Evolutionary conservation across 2,888 invertebrate genomes (phyloP), one percentile per base, ranked within the genome.

Genomic region (Nomada goodeniana): DNA sequence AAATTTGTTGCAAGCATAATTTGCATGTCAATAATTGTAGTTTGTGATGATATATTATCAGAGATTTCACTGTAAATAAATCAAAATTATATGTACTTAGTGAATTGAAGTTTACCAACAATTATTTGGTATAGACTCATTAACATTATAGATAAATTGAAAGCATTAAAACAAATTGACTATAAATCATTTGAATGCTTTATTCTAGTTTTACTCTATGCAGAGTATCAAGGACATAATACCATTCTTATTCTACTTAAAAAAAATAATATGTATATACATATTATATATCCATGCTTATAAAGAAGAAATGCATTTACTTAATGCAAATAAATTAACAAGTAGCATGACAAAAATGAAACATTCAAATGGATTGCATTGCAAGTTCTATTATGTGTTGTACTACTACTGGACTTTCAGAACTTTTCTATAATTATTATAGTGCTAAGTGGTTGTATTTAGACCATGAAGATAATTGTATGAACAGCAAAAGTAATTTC

Each of bases 351-450:
- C 1, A 42, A 26, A 20, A 70, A 13, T 55, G 20, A 29, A 55
- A 61, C 11, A 4, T 61, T 68, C 1, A 13, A 42, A 57, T 26
- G 13, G 4, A 23, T 52, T 69, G 23, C 15, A 36, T 18, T 15
- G 18, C 65, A 65, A 26, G 13, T 47, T 52, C 4, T 10, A 23
- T 29, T 61, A 26, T 64, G 10, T 20, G 44, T 59, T 5, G 44
- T 59, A 59, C 3, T 63, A 10, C 0, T 7, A 15, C 11, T 20
- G 7, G 7, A 72, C n/a, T 60, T 20, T 29, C n/a, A 36, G 2
- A 57, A 9, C 29, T 69, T 57, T 69, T 23, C 15, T 42, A 13
- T 42, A 71, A 68, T 36, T 50, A 74, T 52, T 57, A n/a, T 63
- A 78, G 47, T 18, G 9, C 52, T 75, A 53, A 20, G 15, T 44